Evolutionary conservation across 2,797 vertebrate species (phyloP).

Genomic region (Eutrigla gurnardus): DNA sequence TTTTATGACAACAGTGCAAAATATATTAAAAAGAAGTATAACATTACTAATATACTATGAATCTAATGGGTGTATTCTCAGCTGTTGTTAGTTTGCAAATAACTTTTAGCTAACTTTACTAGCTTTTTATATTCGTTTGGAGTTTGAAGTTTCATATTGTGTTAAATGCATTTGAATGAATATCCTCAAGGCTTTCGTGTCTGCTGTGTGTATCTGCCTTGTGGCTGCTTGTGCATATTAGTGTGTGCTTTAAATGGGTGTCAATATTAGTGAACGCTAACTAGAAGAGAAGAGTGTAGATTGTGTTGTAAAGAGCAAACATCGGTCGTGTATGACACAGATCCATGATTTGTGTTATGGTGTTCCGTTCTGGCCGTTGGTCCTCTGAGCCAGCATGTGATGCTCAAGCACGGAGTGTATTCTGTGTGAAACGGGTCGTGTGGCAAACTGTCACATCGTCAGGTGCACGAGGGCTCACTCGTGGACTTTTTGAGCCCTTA

Average conservation of each 20-base stretch:
- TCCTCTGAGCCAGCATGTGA: constrained; percentile 55
- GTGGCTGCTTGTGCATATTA: not conserved
- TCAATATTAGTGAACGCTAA: not conserved
- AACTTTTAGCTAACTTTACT: no score
- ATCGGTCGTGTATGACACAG: no score
- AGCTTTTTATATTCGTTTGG: no score
- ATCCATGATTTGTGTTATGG: not conserved
- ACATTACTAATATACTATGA: no score
- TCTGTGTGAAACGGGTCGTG: not conserved
- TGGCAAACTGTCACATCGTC: no score
- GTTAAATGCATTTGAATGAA: not conserved
- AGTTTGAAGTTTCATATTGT: not conserved
- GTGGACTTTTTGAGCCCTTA: no score
- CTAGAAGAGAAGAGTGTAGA: not conserved
- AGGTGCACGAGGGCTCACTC: no score
- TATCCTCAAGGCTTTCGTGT: not conserved
- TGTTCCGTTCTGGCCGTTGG: not conserved
- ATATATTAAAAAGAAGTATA: no score
- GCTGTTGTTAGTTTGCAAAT: no score
- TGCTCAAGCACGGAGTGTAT: not conserved
- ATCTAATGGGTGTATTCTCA: no score
- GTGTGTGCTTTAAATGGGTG: not conserved
- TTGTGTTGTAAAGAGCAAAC: not conserved
- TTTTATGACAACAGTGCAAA: no score
- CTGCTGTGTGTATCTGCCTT: not conserved